A percentile compares a stretch with the other conserved stretches of the same genome.
phyloP scores from a whole-genome alignment of 64 coral and sea anemone species.

The Montipora cactus region DNA sequence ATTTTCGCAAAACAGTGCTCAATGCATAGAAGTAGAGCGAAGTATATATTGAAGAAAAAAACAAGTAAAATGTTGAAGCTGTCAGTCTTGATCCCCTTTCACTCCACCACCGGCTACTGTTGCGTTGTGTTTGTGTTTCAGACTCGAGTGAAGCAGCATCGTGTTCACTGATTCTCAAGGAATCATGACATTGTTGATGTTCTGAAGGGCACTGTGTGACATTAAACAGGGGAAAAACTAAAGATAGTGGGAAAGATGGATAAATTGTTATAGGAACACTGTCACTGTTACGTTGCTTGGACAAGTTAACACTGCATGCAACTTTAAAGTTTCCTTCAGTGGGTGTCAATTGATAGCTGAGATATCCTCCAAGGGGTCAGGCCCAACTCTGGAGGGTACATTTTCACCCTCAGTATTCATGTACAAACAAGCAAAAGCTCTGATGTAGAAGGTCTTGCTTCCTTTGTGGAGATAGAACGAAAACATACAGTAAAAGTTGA shows the following conservation, averaged over 20 bases:
- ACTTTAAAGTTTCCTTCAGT: conserved; percentile 69
- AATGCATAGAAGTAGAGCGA: too few relatives aligned
- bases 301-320: conserved; percentile 8
- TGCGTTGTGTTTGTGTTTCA: not conserved
- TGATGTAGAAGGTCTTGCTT: not conserved
- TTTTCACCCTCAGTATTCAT: conserved; percentile 10
- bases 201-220: conserved; percentile 53
- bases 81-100: conserved; percentile 43
- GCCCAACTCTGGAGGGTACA: conserved; percentile 29
- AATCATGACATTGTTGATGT: conserved; percentile 50
- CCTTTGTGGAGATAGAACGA: not conserved
- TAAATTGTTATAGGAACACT: conserved; percentile 3
- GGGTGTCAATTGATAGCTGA: conserved; percentile 53
- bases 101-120: conserved; percentile 24
- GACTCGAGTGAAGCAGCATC: conserved; percentile 14
- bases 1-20: too few relatives aligned
- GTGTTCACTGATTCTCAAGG: conserved; percentile 29
- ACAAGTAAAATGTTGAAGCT: conserved; percentile 38
- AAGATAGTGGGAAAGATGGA: conserved; percentile 52
- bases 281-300: not conserved
- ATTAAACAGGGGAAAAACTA: conserved; percentile 18
- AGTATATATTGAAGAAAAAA: too few relatives aligned
- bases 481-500: too few relatives aligned
- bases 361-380: conserved; percentile 41
- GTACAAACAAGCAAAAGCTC: conserved; percentile 47